phyloP scores from a whole-genome alignment of 2,888 invertebrate genomes.

The Lasioglossum malachurum region DNA sequence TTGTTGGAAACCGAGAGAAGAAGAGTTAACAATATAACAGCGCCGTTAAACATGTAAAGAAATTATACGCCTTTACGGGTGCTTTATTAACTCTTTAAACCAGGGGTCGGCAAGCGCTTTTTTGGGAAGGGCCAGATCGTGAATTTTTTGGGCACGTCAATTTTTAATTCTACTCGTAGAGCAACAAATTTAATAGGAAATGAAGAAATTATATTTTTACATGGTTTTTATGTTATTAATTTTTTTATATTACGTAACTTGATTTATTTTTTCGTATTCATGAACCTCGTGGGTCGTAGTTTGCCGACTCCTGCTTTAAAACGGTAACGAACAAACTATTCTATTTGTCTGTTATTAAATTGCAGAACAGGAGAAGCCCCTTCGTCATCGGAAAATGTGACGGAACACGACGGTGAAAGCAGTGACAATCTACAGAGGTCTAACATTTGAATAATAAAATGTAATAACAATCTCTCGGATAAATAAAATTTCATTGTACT shows the following conservation, averaged over 20 bases:
- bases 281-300: too few relatives aligned
- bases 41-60: conserved; percentile 21
- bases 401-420: background rate
- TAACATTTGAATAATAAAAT: conserved; percentile 17
- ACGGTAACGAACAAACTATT: background rate
- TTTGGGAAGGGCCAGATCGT: too few relatives aligned
- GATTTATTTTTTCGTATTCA: too few relatives aligned
- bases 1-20: background rate
- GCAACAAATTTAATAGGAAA: too few relatives aligned
- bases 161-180: too few relatives aligned
- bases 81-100: background rate
- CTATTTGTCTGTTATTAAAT: background rate
- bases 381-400: conserved; percentile 28
- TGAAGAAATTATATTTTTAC: too few relatives aligned
- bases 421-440: background rate
- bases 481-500: conserved; percentile 32
- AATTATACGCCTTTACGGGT: background rate
- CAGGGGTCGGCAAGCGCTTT: too few relatives aligned
- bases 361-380: conserved; percentile 22
- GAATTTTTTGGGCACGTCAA: too few relatives aligned
- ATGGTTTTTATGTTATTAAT: too few relatives aligned
- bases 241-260: too few relatives aligned
- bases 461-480: background rate
- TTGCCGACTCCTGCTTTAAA: background rate
- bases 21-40: background rate